phyloP scores from a whole-genome alignment of 2,113 vertebrate species.

The Aptenodytes patagonicus region DNA sequence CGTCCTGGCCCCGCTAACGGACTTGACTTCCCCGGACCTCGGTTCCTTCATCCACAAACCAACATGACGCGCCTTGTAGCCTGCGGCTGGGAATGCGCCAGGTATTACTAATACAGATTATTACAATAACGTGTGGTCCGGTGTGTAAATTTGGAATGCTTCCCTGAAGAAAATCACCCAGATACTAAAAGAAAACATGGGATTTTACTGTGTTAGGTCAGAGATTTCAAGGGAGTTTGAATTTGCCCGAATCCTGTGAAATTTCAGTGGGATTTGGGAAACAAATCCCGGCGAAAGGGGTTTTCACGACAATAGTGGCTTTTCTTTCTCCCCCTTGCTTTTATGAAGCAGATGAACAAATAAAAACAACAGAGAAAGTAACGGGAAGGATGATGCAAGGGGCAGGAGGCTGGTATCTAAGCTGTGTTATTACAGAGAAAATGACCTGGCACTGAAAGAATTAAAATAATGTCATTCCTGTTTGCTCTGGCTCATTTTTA shows the following conservation, averaged over 20 bases:
- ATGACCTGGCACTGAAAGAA: slow-evolving; percentile 60
- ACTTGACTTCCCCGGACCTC: not conserved
- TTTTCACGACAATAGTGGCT: not conserved
- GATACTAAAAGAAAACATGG: not conserved
- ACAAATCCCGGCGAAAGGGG: not conserved
- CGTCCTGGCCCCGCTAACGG: rapidly evolving
- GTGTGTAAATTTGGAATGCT: not conserved
- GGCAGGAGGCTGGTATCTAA: not conserved
- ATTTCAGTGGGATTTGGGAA: not conserved
- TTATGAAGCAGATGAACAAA: not conserved
- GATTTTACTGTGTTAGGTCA: not conserved
- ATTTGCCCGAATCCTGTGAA: not conserved
- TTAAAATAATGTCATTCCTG: slow-evolving; percentile 71
- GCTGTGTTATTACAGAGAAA: slow-evolving; percentile 32
- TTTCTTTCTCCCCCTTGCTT: not conserved
- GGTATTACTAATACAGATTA: not conserved
- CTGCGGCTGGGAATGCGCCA: not conserved
- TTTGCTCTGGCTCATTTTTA: slow-evolving; percentile 61
- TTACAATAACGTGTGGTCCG: rapidly evolving
- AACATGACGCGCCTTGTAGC: rapidly evolving
- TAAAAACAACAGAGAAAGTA: not conserved
- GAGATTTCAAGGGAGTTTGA: not conserved
- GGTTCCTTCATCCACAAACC: not conserved
- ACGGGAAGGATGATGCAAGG: not conserved
- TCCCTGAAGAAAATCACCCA: not conserved